Conservation (phyloP, 2,888 invertebrate species). For the Phoronis australis region DNA sequence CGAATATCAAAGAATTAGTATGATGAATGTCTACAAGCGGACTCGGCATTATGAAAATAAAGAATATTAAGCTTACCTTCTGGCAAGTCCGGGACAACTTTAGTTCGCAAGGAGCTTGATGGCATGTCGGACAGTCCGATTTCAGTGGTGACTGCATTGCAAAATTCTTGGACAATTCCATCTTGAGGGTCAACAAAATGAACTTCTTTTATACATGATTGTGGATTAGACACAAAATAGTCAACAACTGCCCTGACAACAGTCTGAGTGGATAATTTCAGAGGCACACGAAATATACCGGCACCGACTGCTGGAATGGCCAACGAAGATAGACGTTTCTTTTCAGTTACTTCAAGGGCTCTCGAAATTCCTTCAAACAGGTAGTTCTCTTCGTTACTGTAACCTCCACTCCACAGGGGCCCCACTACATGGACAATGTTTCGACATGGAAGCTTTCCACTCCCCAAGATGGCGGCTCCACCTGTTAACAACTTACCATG, state of each 20-base stretch:
- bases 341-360: constrained; percentile 13
- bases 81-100: too few species aligned
- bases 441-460: constrained; percentile 20
- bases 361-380: constrained; percentile 19
- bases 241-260: background rate
- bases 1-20: too few species aligned
- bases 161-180: background rate
- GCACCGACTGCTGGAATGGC: constrained; percentile 36
- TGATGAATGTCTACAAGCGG: too few species aligned
- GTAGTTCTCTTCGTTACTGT: constrained; percentile 11
- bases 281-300: constrained; percentile 25
- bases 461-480: constrained; percentile 15
- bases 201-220: background rate
- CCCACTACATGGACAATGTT: constrained; percentile 26
- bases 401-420: constrained; percentile 24
- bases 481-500: constrained; percentile 19
- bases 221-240: background rate
- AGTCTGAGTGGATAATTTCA: background rate
- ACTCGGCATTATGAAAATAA: too few species aligned
- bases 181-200: background rate
- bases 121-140: too few species aligned
- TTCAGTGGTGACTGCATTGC: background rate
- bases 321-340: constrained; percentile 16
- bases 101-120: too few species aligned
- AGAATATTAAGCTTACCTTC: too few species aligned